Evolutionary conservation across 2,888 invertebrate genomes (phyloP).

Genomic region (Synergus itoensis): DNA sequence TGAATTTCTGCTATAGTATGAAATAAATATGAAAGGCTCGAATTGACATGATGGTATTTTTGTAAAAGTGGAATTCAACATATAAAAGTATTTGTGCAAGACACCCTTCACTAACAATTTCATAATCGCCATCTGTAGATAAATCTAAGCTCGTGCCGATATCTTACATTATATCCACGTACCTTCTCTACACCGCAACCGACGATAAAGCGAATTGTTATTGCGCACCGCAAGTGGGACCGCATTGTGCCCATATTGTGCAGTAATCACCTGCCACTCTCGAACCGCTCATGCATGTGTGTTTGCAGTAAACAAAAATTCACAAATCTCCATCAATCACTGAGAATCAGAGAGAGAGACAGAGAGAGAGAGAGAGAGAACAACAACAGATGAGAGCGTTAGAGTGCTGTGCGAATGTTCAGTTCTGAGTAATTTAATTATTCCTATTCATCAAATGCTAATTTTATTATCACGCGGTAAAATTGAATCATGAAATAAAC

Average conservation of each 20-base stretch:
- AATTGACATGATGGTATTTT: background rate
- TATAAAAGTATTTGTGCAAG: slow-evolving; percentile 15
- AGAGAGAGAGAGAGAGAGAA: too few species aligned
- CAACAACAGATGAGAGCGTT: slow-evolving; percentile 44
- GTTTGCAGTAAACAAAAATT: slow-evolving; percentile 61
- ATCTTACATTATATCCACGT: slow-evolving; percentile 14
- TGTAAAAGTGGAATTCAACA: slow-evolving; percentile 8
- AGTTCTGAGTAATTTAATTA: background rate
- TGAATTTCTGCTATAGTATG: too few species aligned
- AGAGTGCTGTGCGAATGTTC: slow-evolving; percentile 22
- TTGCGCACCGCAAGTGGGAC: slow-evolving; percentile 22
- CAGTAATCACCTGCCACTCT: slow-evolving; percentile 68
- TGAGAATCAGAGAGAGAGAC: slow-evolving; percentile 67
- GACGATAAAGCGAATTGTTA: slow-evolving; percentile 29
- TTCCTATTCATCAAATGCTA: background rate
- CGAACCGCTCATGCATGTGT: slow-evolving; percentile 36
- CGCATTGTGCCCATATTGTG: slow-evolving; percentile 47
- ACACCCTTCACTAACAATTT: slow-evolving; percentile 32
- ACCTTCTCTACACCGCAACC: slow-evolving; percentile 24
- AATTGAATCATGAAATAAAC: background rate
- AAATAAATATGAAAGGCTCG: background rate
- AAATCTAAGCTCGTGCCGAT: slow-evolving; percentile 39
- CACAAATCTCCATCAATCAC: slow-evolving; percentile 71
- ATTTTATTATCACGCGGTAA: background rate
- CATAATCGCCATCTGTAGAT: slow-evolving; percentile 30